Conservation (phyloP, 2,113 vertebrate species). For the Tetrao urogallus region DNA sequence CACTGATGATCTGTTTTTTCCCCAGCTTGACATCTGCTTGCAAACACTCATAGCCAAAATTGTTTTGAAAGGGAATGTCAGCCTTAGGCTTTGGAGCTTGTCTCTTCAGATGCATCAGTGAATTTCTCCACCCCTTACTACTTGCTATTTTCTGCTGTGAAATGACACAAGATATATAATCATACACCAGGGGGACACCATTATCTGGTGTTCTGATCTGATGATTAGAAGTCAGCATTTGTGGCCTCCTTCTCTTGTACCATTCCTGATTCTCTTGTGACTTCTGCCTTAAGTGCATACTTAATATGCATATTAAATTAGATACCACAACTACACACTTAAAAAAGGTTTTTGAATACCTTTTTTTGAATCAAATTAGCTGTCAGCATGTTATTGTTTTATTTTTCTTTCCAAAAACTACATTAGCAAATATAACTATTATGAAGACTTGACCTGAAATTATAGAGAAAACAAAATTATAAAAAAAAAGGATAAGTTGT, state of each 20-base stretch:
- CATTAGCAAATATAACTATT: not conserved
- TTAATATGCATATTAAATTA: not conserved
- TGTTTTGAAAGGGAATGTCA: slow-evolving; percentile 41
- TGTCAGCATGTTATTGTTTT: not conserved
- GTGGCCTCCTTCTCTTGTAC: not conserved
- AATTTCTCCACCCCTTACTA: not conserved
- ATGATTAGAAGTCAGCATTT: not conserved
- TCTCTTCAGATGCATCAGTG: not conserved
- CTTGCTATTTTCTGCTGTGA: slow-evolving; percentile 26
- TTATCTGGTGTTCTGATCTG: not conserved
- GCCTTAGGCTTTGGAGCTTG: slow-evolving; percentile 22
- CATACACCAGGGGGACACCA: not conserved
- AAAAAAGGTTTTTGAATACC: not conserved
- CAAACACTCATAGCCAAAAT: not conserved
- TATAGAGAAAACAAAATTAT: not conserved
- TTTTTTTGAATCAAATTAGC: not conserved
- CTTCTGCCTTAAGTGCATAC: not conserved
- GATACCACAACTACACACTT: fast-evolving
- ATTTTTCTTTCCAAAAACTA: not conserved
- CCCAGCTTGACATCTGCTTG: slow-evolving; percentile 44
- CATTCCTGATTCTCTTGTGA: not conserved
- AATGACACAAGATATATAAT: not conserved
- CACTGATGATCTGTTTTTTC: not conserved
- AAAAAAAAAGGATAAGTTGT: not conserved
- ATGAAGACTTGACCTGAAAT: not conserved